Evolutionary conservation across 2,888 invertebrate species (phyloP), one percentile per base, ranked within the genome.

Genomic region (Aleiodes alternator): DNA sequence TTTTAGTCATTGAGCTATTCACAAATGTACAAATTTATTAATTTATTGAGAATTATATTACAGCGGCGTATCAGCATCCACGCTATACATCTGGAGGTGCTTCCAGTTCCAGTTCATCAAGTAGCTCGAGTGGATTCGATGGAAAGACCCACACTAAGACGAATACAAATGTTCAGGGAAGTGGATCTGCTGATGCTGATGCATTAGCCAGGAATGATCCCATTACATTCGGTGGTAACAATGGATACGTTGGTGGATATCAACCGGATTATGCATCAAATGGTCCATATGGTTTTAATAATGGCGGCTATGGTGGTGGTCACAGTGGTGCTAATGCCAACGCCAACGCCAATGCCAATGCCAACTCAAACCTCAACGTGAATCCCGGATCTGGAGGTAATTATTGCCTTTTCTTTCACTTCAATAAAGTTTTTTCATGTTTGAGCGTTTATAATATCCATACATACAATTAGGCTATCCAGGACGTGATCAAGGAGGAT

Each of bases 21-120:
- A 11, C 3, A 11, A 43, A 9, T 43, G 7, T 43, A 9, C 34
- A 34, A 34, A 34, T 14, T 53, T 14, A 53, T 14, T 53, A 53
- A 16, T 53, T 16, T 7, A 14, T 14, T 16, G n/a, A 53, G 1
- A 16, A 53, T 53, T 53, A 3, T n/a, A 53, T 43, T 53, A 8
- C 43, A n/a, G 9, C 7, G 4, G 23, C 82, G 82, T 78, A 78
- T 87, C 64, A 77, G 82, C 56, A 85, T 86, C 75, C 84, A 87
- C 77, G 85, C 87, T 69, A 84, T 82, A 29, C 82, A 4, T 79
- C 79, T 8, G 81, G 77, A 7, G 75, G 76, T 53, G 69, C 77
- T 9, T 75, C 80, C 14, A 77, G 72, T 14, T 57, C 69, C 14
- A 29, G 59, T 9, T 68, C 71, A 1, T 59, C 64, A 4, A 73